Evolutionary conservation across 2,888 invertebrate genomes (phyloP), one percentile per base, ranked within the genome.

Genomic region (Orchesellides sinensis): DNA sequence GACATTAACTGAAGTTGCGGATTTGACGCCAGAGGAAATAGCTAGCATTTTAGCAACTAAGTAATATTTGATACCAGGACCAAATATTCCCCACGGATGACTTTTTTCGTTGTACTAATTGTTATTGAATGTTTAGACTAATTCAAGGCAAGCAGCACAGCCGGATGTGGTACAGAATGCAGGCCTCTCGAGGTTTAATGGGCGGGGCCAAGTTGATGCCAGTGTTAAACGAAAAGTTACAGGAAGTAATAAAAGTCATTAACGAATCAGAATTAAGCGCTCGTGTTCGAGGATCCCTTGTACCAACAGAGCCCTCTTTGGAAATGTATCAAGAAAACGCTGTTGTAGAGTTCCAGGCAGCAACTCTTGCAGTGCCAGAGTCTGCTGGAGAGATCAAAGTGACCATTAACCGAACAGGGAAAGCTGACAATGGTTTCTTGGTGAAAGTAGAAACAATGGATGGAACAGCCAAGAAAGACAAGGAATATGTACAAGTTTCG

Each of bases 81-180:
- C n/a, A n/a, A n/a, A n/a, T n/a, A n/a, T n/a, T n/a, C n/a, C n/a
- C n/a, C n/a, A n/a, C n/a, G n/a, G n/a, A n/a, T n/a, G n/a, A n/a
- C n/a, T n/a, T n/a, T n/a, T n/a, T n/a, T n/a, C n/a, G n/a, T n/a
- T n/a, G n/a, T n/a, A n/a, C n/a, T n/a, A n/a, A n/a, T 35, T 35
- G 5, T 35, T 35, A 8, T 35, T 19, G 23, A 10, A 25, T 63
- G 25, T 49, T 6, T 54, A 75, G 66, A 59, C 49, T 80, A 14
- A 69, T 80, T 56, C 56, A 74, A 32, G 35, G 65, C 0, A 61
- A 70, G 23, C 52, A 59, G 0, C 92, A 92, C 86, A 90, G 91
- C 54, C 90, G 91, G 2, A 90, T 92, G 87, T 93, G 92, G 92
- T 93, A 93, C 89, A 90, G 92, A 8, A 92, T 92, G 79, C 91